Conservation (phyloP, 1,140 invertebrate genomes). For the Zaprionus davidi region DNA sequence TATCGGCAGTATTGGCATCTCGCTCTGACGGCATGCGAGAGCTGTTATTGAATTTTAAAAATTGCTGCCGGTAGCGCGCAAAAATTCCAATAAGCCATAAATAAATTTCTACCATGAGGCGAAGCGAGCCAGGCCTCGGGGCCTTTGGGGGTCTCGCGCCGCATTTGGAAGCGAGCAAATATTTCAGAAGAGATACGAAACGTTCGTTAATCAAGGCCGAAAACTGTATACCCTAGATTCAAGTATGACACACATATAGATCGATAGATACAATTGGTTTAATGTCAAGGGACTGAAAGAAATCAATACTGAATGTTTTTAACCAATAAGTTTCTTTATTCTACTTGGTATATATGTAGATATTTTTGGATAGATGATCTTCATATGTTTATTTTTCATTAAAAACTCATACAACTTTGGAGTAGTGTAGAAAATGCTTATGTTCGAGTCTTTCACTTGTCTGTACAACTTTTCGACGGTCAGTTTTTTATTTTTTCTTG, state of each 20-base stretch:
- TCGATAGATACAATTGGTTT: background rate
- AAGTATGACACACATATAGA: constrained; percentile 14
- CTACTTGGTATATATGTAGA: background rate
- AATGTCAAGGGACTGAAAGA: background rate
- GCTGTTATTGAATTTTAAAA: constrained; percentile 74
- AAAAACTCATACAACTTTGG: background rate
- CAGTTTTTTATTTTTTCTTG: constrained; percentile 41
- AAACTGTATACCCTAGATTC: constrained; percentile 59
- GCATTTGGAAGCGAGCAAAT: constrained; percentile 61
- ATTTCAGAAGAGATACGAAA: constrained; percentile 48
- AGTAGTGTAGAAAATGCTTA: constrained; percentile 42
- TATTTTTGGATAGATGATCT: background rate
- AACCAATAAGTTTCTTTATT: background rate
- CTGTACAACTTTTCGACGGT: constrained; percentile 66
- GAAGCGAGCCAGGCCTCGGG: constrained; percentile 77
- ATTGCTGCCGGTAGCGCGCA: constrained; percentile 77
- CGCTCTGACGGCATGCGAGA: constrained; percentile 45
- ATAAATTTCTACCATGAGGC: constrained; percentile 79
- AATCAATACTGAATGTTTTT: no score
- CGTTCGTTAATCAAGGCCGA: constrained; percentile 55
- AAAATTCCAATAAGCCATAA: constrained; percentile 82
- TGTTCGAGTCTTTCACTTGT: constrained; percentile 67
- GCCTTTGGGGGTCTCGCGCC: constrained; percentile 67
- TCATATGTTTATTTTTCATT: background rate
- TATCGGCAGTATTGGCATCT: constrained; percentile 17